Evolutionary conservation across 2,888 invertebrate genomes (phyloP), one percentile per base, ranked within the genome.

Genomic region (Flexamia atlantica): DNA sequence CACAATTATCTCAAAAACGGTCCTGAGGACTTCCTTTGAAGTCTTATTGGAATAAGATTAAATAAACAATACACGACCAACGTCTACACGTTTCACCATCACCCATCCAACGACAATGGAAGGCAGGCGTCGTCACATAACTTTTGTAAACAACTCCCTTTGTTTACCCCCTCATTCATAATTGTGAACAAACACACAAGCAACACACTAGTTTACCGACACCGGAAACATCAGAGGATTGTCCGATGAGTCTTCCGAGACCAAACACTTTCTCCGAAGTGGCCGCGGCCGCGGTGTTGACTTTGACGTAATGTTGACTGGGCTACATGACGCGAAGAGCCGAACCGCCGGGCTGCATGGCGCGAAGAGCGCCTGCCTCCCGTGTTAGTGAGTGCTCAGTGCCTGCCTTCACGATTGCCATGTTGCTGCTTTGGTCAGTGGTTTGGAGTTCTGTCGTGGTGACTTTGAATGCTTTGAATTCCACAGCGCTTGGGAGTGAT

Each of bases 201-300:
- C 46, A 46, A 14, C 14, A 12, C 7, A 17, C 46, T 64, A 3
- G 64, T 64, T 64, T 64, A 64, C 64, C 14, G 2, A 57, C 17
- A 17, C 64, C 64, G 64, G 64, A 25, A 25, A 64, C 64, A 30
- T 64, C 64, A 64, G 30, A 64, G 30, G 64, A 14, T 17, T 64
- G 64, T 14, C 64, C 64, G 2, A 28, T 64, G 64, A 64, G 64
- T 64, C 64, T 64, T 28, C 9, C 2, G 14, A 64, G 28, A 64
- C 0, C 64, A 64, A 64, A 64, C 64, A 64, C 64, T 64, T 64
- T 64, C 64, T 64, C 28, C 30, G 64, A 64, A 57, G 23, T 28
- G n/a, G n/a, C n/a, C n/a, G n/a, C 17, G 64, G 28, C 14, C 64
- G 3, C 64, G 14, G 4, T 64, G 64, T 64, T 64, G 64, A 64